A percentile compares a stretch with the other conserved stretches of the same genome.
Evolutionary conservation across 2,888 invertebrate genomes (phyloP).

Genomic region (Drosophila prolongata): DNA sequence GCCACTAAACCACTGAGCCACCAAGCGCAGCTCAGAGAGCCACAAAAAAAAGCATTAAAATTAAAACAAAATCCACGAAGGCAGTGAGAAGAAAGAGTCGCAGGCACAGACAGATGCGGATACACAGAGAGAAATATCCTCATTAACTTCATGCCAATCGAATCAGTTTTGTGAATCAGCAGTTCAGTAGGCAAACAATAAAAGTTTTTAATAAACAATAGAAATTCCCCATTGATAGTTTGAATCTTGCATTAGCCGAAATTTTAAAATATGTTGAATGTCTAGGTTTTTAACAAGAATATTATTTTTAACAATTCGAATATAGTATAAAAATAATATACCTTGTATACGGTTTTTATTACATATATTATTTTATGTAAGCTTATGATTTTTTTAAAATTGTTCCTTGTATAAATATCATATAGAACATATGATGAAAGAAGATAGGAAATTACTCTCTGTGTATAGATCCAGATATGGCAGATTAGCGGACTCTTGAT

Average conservation of each 20-base stretch:
- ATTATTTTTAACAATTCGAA: too few relatives aligned
- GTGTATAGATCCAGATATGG: slow-evolving; percentile 15
- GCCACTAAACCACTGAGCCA: slow-evolving; percentile 22
- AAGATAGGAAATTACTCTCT: neutral
- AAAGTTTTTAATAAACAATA: too few relatives aligned
- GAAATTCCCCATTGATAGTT: too few relatives aligned
- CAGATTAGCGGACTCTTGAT: slow-evolving; percentile 41
- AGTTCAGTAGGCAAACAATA: neutral
- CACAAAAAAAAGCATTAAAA: slow-evolving; percentile 12
- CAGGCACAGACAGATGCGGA: slow-evolving; percentile 15
- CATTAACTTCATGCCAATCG: neutral
- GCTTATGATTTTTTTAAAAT: too few relatives aligned
- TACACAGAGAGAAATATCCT: slow-evolving; percentile 3
- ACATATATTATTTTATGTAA: too few relatives aligned
- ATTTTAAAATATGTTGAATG: too few relatives aligned
- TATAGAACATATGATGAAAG: too few relatives aligned
- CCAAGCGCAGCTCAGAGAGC: slow-evolving; percentile 20
- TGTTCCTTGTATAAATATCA: too few relatives aligned
- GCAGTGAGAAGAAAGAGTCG: slow-evolving; percentile 24
- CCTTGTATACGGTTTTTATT: too few relatives aligned
- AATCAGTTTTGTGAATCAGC: neutral
- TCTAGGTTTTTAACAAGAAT: too few relatives aligned
- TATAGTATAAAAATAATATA: too few relatives aligned
- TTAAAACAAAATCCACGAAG: slow-evolving; percentile 10
- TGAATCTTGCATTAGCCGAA: too few relatives aligned